A percentile compares a stretch with the other conserved stretches of the same genome.
Evolutionary conservation across 2,888 invertebrate genomes (phyloP).

Genomic region (Nasonovia ribisnigri): DNA sequence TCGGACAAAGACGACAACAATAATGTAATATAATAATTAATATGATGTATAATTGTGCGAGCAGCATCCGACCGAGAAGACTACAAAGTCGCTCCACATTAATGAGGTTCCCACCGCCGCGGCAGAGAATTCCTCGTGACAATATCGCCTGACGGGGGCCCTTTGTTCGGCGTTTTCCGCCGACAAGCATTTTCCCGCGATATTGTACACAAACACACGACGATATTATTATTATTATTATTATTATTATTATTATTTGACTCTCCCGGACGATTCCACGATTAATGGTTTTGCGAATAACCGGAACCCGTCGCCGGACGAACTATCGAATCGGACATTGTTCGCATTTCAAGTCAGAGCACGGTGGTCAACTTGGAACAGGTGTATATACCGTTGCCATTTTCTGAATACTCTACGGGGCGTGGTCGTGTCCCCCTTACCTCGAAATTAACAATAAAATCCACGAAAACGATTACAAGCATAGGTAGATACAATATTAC

Average conservation of each 20-base stretch:
- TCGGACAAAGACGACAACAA: neutral
- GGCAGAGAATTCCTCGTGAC: neutral
- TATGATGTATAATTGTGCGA: neutral
- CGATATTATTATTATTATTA: neutral
- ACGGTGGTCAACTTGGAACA: neutral
- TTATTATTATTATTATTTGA: neutral
- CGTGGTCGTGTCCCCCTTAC: neutral
- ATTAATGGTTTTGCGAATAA: neutral
- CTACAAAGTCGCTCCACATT: neutral
- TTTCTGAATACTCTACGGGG: neutral
- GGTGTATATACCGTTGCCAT: neutral
- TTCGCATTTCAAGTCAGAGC: neutral
- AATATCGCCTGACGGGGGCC: neutral
- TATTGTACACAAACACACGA: neutral
- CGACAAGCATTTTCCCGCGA: neutral
- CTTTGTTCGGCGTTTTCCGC: neutral
- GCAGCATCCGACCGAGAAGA: neutral
- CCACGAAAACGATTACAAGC: neutral
- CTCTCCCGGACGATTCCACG: neutral
- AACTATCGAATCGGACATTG: neutral
- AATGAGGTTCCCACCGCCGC: neutral
- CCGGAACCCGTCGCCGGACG: neutral
- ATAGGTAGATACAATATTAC: too few species aligned
- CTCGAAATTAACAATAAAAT: neutral
- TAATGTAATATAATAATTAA: too few species aligned